These are phyloP conservation scores for Melieria picta DNA, from an alignment of 2,888 invertebrate genomes.

Conservation along the genomic window DNA sequence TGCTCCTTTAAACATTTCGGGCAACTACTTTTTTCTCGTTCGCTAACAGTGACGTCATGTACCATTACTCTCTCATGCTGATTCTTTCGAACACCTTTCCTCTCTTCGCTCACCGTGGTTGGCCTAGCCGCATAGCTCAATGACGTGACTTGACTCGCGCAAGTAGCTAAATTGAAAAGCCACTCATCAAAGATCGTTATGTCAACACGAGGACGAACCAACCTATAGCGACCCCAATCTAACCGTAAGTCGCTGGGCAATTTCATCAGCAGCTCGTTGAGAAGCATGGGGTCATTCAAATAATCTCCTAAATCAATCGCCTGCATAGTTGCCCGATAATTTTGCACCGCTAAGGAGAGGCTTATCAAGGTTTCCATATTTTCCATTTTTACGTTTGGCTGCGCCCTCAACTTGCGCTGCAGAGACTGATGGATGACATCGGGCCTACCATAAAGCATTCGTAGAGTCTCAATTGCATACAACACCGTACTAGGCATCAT, in stretches of 20 bases:
- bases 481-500: constrained; percentile 28
- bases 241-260: constrained; percentile 8
- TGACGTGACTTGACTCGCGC: constrained; percentile 1
- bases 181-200: constrained; percentile 10
- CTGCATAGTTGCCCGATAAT: constrained; percentile 6
- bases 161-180: constrained; percentile 26
- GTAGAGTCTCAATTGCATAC: constrained; percentile 23
- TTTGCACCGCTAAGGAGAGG: neutral
- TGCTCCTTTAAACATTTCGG: constrained; percentile 2
- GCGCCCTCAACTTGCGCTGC: constrained; percentile 21
- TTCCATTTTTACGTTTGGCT: constrained; percentile 10
- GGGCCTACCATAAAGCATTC: neutral
- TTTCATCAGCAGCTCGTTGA: constrained; percentile 1
- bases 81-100: neutral
- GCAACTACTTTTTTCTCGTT: constrained; percentile 1
- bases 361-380: constrained; percentile 10
- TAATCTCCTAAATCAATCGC: constrained; percentile 6
- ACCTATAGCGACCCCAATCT: constrained; percentile 10
- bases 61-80: constrained; percentile 7
- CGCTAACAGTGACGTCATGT: constrained; percentile 2
- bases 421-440: constrained; percentile 12
- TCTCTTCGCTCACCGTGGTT: constrained; percentile 10
- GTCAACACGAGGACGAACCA: neutral
- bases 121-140: neutral
- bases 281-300: constrained; percentile 9